Conservation (phyloP, 2,888 invertebrate species). For the Odontocolon sp. region DNA sequence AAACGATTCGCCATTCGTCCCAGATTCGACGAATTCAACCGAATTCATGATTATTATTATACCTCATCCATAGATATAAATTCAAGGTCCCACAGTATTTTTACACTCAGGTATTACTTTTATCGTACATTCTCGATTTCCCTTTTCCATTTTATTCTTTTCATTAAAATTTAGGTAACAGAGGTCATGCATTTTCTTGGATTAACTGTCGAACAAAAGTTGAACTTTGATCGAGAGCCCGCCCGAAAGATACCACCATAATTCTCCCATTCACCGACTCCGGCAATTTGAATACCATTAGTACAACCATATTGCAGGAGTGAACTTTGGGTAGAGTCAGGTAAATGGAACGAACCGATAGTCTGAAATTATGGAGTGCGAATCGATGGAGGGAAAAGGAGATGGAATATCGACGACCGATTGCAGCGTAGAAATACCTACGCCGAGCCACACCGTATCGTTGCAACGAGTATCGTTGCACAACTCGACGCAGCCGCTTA, state of each 20-base stretch:
- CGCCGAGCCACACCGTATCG: not conserved
- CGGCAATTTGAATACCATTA: constrained; percentile 21
- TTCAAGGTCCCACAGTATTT: not conserved
- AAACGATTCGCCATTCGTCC: constrained; percentile 3
- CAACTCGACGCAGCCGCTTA: constrained; percentile 15
- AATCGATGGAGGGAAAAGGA: not conserved
- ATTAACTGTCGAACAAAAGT: not conserved
- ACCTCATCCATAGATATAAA: not conserved
- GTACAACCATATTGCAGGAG: not conserved
- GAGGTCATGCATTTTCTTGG: not conserved
- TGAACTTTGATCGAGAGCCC: not conserved
- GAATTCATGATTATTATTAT: not conserved
- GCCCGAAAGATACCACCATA: not conserved
- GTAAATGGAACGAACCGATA: constrained; percentile 20
- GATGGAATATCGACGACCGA: constrained; percentile 1
- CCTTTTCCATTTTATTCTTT: not conserved
- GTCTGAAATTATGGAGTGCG: constrained; percentile 25
- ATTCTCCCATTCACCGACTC: not conserved
- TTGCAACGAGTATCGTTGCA: constrained; percentile 13
- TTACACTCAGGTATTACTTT: not conserved
- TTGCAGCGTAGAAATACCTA: constrained; percentile 7
- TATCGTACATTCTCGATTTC: constrained; percentile 2
- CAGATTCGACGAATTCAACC: not conserved
- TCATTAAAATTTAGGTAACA: not conserved
- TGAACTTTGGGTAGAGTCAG: constrained; percentile 3